Evolutionary conservation across 2,113 vertebrate genomes (phyloP), one percentile per base, ranked within the genome.

Genomic region (Stegostoma tigrinum): DNA sequence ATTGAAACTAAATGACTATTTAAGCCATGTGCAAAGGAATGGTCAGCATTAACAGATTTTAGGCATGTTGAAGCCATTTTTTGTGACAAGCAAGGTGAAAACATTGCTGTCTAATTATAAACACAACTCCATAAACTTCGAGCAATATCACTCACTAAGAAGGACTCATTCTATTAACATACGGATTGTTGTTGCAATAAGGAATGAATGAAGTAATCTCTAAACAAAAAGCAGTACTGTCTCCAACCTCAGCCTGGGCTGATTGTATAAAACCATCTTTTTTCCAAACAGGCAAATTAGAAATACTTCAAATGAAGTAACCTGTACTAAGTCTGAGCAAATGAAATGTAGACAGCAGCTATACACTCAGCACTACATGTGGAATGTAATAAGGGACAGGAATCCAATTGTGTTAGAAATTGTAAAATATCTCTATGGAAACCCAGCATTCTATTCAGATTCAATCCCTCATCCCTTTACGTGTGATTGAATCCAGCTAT

Each of bases 361-460:
- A 68, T 45, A 95, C 68, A 42, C 94, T 21, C 30, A 70, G 23
- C 34, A 42, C 45, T 45, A 72, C 15, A 42, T 42, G 45, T 75
- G 14, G 68, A 72, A 72, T 52, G 12, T 90, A 24, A 94, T 30
- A 70, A 95, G 42, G 42, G 42, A 48, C 4, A 61, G n/a, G 23
- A 24, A 95, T 48, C 67, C 67, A 95, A 95, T 34, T 72, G 67
- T 10, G 23, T 19, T 48, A 27, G 67, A 17, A 38, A 72, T 95
- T 45, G 68, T 48, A 42, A 75, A 95, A 72, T 75, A 94, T 95
- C 45, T 48, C 68, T 52, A 72, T 95, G 94, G 94, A 72, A 95
- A 95, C 94, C 45, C 10, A 14, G 94, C 66, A 95, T 72, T 95
- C 67, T 67, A 95, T 45, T 95, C 45, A 5, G 94, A 95, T 95